Percentiles rank a stretch among this genome's conserved stretches.
Evolutionary conservation across 64 coral and sea anemone genomes (phyloP).

Genomic region (Acropora yongei): DNA sequence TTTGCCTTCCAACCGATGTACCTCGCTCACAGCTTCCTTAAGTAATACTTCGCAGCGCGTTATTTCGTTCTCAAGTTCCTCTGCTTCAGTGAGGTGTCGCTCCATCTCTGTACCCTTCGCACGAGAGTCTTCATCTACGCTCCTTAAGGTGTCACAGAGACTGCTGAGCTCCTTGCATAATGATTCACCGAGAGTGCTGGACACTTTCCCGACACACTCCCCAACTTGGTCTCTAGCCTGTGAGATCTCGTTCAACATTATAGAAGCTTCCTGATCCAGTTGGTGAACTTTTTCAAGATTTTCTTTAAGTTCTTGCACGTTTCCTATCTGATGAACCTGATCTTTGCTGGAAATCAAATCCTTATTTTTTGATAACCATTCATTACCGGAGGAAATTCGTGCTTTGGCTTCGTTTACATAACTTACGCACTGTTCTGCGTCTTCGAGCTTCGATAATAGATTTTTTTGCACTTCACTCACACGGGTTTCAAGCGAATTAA

Average conservation of each 20-base stretch:
- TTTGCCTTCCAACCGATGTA: background rate
- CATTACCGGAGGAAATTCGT: slow-evolving; percentile 41
- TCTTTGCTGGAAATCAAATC: slow-evolving; percentile 4
- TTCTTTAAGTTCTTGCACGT: slow-evolving; percentile 10
- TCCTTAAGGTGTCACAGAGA: slow-evolving; percentile 25
- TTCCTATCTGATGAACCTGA: background rate
- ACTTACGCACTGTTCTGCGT: slow-evolving; percentile 5
- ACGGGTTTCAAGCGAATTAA: slow-evolving; percentile 56
- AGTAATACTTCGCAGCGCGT: slow-evolving; percentile 20
- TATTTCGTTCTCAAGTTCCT: slow-evolving; percentile 54
- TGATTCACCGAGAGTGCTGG: slow-evolving; percentile 28
- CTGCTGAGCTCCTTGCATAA: slow-evolving; percentile 41
- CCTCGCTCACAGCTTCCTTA: slow-evolving; percentile 19
- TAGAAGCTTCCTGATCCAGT: background rate
- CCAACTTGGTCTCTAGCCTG: slow-evolving; percentile 31
- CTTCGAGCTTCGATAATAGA: slow-evolving; percentile 34
- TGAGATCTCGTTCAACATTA: slow-evolving; percentile 23
- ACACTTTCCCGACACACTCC: slow-evolving; percentile 36
- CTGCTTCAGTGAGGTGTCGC: slow-evolving; percentile 16
- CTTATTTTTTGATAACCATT: slow-evolving; percentile 53
- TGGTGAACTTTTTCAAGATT: slow-evolving; percentile 18
- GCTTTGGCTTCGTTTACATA: slow-evolving; percentile 11
- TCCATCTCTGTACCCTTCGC: slow-evolving; percentile 21
- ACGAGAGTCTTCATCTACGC: slow-evolving; percentile 33
- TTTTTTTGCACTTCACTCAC: slow-evolving; percentile 42